These are phyloP conservation scores for Zosterops hypoxanthus DNA, from an alignment of 2,113 vertebrate species.

Conservation along the genomic window DNA sequence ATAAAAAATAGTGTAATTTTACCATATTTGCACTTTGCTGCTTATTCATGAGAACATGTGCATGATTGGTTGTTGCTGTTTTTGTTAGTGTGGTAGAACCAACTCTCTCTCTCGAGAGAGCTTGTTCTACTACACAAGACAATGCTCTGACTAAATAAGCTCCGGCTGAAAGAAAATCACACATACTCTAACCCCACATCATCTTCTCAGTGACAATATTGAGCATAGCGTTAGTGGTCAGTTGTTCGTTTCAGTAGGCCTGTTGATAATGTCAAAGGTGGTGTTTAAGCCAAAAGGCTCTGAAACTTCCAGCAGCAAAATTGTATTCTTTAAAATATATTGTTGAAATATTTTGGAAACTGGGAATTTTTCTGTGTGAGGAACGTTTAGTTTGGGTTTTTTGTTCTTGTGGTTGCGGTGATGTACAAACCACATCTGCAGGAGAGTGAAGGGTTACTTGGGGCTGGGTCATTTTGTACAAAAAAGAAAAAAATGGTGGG, in stretches of 20 bases:
- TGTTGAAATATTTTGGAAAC: background rate
- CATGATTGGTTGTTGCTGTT: background rate
- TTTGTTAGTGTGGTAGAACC: background rate
- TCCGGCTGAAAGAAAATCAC: background rate
- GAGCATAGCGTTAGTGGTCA: background rate
- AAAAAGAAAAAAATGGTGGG: background rate
- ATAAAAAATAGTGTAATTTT: background rate
- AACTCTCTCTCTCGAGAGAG: background rate
- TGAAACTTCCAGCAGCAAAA: background rate
- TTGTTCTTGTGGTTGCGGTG: background rate
- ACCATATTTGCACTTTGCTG: background rate
- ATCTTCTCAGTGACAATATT: background rate
- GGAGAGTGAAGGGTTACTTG: background rate
- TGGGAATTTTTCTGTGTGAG: background rate
- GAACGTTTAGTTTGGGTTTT: background rate
- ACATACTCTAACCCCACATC: background rate
- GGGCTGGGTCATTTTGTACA: background rate
- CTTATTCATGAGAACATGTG: background rate
- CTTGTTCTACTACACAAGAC: background rate
- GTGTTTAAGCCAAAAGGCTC: background rate
- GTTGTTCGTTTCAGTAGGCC: background rate
- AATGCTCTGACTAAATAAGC: background rate
- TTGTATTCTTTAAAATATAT: background rate
- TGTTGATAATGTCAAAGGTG: background rate
- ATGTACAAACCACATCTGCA: background rate